Conservation (phyloP, 2,113 vertebrate species). For the Embiotoca jacksoni region DNA sequence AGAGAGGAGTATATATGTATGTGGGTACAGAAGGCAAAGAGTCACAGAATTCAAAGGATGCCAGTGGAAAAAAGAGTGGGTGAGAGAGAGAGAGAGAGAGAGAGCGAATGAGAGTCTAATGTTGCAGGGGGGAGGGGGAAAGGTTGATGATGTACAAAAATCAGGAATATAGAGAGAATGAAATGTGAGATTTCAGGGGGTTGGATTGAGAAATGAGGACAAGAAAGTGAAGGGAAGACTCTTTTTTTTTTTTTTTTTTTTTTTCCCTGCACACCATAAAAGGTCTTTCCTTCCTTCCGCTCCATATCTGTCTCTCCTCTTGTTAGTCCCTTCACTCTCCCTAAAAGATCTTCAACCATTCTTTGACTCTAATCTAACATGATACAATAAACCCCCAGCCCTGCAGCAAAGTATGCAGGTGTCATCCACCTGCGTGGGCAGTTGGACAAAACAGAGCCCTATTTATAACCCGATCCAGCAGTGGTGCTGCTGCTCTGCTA, state of each 20-base stretch:
- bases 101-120: conserved; percentile 38
- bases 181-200: conserved; percentile 59
- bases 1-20: conserved; percentile 50
- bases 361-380: conserved; percentile 14
- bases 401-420: conserved; percentile 60
- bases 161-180: conserved; percentile 46
- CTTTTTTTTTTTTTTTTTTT: neutral
- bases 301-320: conserved; percentile 30
- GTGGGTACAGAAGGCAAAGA: conserved; percentile 69
- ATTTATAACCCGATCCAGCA: conserved; percentile 71
- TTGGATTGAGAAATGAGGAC: conserved; percentile 62
- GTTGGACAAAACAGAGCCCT: conserved; percentile 58
- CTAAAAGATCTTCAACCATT: conserved; percentile 15
- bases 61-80: conserved; percentile 58
- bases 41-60: conserved; percentile 71
- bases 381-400: conserved; percentile 42
- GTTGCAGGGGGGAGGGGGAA: conserved; percentile 19
- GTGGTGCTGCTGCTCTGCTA: conserved; percentile 50
- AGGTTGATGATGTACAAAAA: conserved; percentile 25
- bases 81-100: conserved; percentile 42
- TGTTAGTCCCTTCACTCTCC: conserved; percentile 1
- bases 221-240: conserved; percentile 41
- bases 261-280: conserved; percentile 52
- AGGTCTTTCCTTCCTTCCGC: conserved; percentile 59
- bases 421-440: conserved; percentile 74